Base-by-base conservation (phyloP, 2,888 invertebrate species). In the Mesorhabditis belari region DNA sequence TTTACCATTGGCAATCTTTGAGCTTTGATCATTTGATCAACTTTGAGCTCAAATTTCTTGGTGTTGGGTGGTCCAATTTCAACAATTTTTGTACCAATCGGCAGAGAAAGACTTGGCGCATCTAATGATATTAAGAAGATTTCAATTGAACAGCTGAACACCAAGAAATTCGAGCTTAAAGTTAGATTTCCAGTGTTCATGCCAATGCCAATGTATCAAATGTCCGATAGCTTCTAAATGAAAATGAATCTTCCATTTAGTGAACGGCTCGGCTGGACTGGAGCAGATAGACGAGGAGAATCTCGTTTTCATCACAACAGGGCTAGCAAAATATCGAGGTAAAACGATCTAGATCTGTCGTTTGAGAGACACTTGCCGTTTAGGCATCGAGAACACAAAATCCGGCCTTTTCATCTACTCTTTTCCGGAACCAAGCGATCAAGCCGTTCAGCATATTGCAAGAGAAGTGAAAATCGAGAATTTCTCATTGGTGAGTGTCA, bases 181-280 rank as follows among this genome's bases (percentile, higher is more conserved):
- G n/a, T n/a, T n/a, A n/a, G n/a, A n/a, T n/a, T n/a, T n/a, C n/a
- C n/a, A n/a, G n/a, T n/a, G n/a, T n/a, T n/a, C n/a, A n/a, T n/a
- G n/a, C n/a, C n/a, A n/a, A n/a, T n/a, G n/a, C n/a, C n/a, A n/a
- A n/a, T n/a, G n/a, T n/a, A n/a, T n/a, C n/a, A n/a, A n/a, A n/a
- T n/a, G n/a, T n/a, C n/a, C n/a, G n/a, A n/a, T n/a, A n/a, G n/a
- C n/a, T 57, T 57, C 44, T 54, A n/a, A 25, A 54, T 28, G 21
- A 58, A 53, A 28, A 53, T 23, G 23, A n/a, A 9, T 25, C 26
- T 26, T 2, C 44, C 3, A 59, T 65, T 26, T 50, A 73, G 73
- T 64, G 27, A 71, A 73, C 57, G 73, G 73, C 54, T 63, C 71
- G 3, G 62, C 73, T 5, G 73, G 68, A n/a, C 35, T 73, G 17